These are phyloP conservation scores for Dynastes hyllus DNA, from an alignment of 2,888 invertebrate species.

Conservation along the genomic window DNA sequence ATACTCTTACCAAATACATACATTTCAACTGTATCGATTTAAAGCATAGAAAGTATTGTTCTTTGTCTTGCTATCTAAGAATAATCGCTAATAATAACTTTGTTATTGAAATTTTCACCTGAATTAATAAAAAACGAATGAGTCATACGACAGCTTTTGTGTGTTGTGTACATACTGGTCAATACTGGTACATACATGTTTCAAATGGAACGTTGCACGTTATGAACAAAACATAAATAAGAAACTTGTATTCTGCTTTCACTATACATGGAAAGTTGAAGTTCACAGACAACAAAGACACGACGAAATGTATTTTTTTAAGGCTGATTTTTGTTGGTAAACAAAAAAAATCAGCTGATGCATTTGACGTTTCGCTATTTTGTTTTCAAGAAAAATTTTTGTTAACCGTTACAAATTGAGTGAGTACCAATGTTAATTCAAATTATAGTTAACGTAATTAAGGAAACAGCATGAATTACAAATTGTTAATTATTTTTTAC, in stretches of 20 bases:
- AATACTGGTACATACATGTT: neutral
- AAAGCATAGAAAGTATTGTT: too few relatives aligned
- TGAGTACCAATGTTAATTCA: constrained; percentile 38
- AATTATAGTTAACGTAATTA: constrained; percentile 1
- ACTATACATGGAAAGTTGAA: constrained; percentile 56
- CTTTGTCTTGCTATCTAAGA: neutral
- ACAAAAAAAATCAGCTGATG: constrained; percentile 59
- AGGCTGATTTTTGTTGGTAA: constrained; percentile 56
- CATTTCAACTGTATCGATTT: too few relatives aligned
- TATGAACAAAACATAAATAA: neutral
- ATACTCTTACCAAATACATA: too few relatives aligned
- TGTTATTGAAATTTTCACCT: neutral
- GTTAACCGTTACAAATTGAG: constrained; percentile 52
- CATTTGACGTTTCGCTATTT: constrained; percentile 52
- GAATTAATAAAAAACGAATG: neutral
- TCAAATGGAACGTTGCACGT: neutral
- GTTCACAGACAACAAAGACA: constrained; percentile 52
- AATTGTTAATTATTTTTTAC: constrained; percentile 4
- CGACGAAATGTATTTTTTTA: constrained; percentile 24
- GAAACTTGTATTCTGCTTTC: constrained; percentile 7
- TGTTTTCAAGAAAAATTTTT: constrained; percentile 54
- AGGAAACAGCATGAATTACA: neutral
- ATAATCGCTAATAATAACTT: neutral
- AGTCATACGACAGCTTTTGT: neutral
- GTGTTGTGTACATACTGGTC: neutral